phyloP scores from a whole-genome alignment of 1,140 invertebrate species.

The Gryon sp. region DNA sequence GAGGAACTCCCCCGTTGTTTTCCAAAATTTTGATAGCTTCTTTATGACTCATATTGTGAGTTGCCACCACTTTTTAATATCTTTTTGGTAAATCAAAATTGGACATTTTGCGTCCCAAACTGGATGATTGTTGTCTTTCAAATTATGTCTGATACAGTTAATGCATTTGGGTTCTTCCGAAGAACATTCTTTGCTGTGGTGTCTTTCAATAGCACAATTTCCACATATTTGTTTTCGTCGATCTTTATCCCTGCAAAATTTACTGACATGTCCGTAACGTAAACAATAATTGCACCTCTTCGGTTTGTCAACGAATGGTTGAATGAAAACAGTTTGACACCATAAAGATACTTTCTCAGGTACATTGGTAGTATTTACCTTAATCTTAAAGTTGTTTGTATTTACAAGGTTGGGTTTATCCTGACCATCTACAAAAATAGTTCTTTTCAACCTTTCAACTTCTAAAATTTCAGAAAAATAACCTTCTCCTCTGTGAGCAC shows the following conservation, averaged over 20 bases:
- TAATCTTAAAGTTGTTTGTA: neutral
- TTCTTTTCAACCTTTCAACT: neutral
- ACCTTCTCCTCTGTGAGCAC: neutral
- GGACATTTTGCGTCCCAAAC: neutral
- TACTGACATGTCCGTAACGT: neutral
- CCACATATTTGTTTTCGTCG: neutral
- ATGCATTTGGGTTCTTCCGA: neutral
- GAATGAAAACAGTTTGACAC: neutral
- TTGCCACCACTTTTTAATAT: neutral
- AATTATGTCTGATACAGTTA: neutral
- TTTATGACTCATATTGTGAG: neutral
- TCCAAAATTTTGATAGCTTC: neutral
- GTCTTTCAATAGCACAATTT: neutral
- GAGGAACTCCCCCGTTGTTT: neutral
- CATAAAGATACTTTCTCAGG: neutral
- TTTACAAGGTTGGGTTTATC: neutral
- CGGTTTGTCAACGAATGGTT: neutral
- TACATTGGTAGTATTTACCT: too few relatives aligned
- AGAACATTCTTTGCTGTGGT: neutral
- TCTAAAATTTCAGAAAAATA: neutral
- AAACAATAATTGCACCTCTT: neutral
- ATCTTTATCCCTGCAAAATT: neutral
- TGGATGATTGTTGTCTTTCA: neutral
- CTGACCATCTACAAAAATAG: too few relatives aligned
- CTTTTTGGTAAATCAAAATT: neutral